These are phyloP conservation scores for Unio delphinus DNA, from an alignment of 2,888 invertebrate genomes.

Conservation along the genomic window DNA sequence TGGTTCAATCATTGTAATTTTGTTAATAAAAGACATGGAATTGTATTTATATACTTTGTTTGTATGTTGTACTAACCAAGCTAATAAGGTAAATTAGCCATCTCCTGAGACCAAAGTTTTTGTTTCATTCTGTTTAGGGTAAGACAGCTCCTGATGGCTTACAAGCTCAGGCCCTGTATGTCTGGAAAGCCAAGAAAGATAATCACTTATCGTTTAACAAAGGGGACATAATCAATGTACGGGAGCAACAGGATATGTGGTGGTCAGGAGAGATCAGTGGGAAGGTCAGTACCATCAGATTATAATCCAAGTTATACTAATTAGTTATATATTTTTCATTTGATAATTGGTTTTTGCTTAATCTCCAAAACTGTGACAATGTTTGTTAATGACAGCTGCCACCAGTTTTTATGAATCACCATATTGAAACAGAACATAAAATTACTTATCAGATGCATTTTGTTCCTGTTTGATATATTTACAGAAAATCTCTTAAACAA, in stretches of 20 bases:
- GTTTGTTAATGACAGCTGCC: too few relatives aligned
- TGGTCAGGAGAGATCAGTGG: slow-evolving; percentile 77
- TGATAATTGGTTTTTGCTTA: too few relatives aligned
- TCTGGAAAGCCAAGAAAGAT: slow-evolving; percentile 77
- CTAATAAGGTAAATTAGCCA: too few relatives aligned
- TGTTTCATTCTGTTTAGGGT: slow-evolving; percentile 46
- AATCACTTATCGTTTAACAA: slow-evolving; percentile 78
- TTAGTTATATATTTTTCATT: too few relatives aligned
- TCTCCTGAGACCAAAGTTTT: neutral
- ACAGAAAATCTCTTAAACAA: too few relatives aligned
- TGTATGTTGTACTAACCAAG: neutral
- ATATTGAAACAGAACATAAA: too few relatives aligned
- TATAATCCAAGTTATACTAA: too few relatives aligned
- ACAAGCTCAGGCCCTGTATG: slow-evolving; percentile 75
- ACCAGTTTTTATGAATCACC: too few relatives aligned
- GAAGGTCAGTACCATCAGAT: slow-evolving; percentile 54
- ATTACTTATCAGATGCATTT: too few relatives aligned
- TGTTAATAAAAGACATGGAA: neutral
- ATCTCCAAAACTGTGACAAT: too few relatives aligned
- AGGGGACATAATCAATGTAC: slow-evolving; percentile 77
- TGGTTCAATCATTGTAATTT: neutral
- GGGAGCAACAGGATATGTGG: slow-evolving; percentile 79
- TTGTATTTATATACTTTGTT: slow-evolving; percentile 2
- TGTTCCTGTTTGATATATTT: too few relatives aligned
- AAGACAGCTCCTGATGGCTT: slow-evolving; percentile 70